Percentiles rank a stretch among this genome's conserved stretches.
These are phyloP conservation scores for Gymnopithys bicolor DNA, from an alignment of 2,797 vertebrate species.

Conservation along the genomic window DNA sequence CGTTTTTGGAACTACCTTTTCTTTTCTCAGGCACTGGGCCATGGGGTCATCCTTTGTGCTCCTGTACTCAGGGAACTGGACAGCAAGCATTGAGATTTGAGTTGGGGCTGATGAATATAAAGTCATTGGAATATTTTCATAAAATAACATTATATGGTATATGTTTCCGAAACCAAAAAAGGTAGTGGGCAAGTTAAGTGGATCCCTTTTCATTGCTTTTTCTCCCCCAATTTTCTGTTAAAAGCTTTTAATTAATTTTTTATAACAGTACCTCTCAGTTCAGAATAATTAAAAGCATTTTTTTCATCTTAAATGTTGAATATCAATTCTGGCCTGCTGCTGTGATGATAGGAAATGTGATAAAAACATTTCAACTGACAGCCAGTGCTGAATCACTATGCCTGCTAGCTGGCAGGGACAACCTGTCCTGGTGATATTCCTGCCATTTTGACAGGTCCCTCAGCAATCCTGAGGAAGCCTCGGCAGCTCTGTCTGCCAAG, in stretches of 20 bases:
- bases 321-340: not conserved
- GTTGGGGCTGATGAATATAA: rapidly evolving
- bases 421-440: not conserved
- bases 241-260: not conserved
- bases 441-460: not conserved
- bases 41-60: not conserved
- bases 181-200: not conserved
- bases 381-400: not conserved
- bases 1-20: not conserved
- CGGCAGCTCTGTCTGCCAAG: not conserved
- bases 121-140: not conserved
- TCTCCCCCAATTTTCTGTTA: not conserved
- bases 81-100: not conserved
- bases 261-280: not conserved
- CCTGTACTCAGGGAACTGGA: not conserved
- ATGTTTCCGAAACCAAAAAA: not conserved
- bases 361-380: constrained; percentile 21
- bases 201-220: not conserved
- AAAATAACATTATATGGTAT: too few relatives aligned
- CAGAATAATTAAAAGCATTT: not conserved
- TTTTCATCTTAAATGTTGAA: not conserved
- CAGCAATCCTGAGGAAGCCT: not conserved
- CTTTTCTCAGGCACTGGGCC: not conserved
- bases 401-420: not conserved
- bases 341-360: not conserved